Percentiles rank a stretch among this genome's conserved stretches.
Evolutionary conservation across 2,113 vertebrate genomes (phyloP).

Genomic region (Probosciger aterrimus): DNA sequence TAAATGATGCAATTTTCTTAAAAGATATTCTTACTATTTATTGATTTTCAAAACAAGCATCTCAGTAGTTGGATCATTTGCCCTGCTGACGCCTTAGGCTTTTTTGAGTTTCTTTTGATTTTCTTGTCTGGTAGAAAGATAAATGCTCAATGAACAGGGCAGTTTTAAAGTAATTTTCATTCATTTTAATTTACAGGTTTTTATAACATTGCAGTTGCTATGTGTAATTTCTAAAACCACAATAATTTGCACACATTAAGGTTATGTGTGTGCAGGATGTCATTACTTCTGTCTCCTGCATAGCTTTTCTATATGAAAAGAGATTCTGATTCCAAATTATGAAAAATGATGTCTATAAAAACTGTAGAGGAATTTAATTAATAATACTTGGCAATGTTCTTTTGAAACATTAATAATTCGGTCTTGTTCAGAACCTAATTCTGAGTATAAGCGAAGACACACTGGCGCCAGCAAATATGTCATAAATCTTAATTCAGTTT

Average conservation of each 20-base stretch:
- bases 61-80: background rate
- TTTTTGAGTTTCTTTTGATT: background rate
- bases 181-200: slow-evolving; percentile 45
- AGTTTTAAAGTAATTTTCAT: slow-evolving; percentile 47
- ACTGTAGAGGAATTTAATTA: background rate
- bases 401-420: background rate
- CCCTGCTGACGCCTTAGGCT: background rate
- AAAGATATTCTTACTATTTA: background rate
- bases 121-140: slow-evolving; percentile 12
- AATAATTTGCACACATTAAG: slow-evolving; percentile 53
- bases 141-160: slow-evolving; percentile 3
- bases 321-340: background rate
- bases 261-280: background rate
- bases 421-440: background rate
- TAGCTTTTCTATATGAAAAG: slow-evolving; percentile 5
- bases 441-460: background rate
- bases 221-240: background rate
- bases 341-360: background rate
- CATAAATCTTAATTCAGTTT: background rate
- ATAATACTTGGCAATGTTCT: slow-evolving; percentile 12
- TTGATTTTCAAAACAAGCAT: slow-evolving; percentile 23
- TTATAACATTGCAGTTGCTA: slow-evolving; percentile 39
- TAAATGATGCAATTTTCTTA: background rate
- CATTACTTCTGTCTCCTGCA: slow-evolving; percentile 3
- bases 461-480: background rate